phyloP scores from a whole-genome alignment of 2,113 vertebrate species.

The Leptocoma aspasia region DNA sequence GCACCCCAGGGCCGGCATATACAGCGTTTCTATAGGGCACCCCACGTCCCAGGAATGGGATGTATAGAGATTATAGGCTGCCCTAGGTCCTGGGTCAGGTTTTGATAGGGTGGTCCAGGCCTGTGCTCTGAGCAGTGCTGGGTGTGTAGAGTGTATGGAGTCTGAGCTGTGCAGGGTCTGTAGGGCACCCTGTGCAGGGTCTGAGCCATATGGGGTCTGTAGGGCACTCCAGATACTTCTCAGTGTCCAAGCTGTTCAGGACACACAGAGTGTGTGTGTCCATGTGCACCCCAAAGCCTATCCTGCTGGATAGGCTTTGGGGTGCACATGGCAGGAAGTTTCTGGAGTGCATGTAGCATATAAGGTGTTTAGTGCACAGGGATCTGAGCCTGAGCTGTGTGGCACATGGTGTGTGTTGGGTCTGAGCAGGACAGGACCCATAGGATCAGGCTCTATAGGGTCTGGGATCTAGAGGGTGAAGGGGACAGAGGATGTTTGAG shows the following conservation, averaged over 20 bases:
- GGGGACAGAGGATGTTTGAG: not conserved
- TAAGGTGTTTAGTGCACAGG: not conserved
- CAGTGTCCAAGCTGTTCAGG: not conserved
- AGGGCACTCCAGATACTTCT: not conserved
- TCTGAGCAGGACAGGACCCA: not conserved
- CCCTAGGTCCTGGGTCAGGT: fast-evolving
- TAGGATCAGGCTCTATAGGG: not conserved
- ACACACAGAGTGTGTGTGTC: too few relatives aligned
- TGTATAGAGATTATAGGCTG: not conserved
- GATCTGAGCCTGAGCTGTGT: not conserved
- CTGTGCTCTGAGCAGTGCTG: not conserved
- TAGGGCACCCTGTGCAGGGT: not conserved
- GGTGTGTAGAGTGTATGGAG: fast-evolving
- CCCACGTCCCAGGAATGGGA: fast-evolving
- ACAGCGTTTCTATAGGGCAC: fast-evolving
- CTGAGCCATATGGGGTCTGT: not conserved
- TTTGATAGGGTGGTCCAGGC: not conserved
- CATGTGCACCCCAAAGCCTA: too few relatives aligned
- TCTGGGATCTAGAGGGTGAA: fast-evolving
- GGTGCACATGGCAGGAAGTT: not conserved
- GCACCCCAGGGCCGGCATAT: too few relatives aligned
- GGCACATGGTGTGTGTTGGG: not conserved
- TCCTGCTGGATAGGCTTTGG: not conserved
- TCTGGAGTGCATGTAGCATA: not conserved
- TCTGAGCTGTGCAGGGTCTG: not conserved